A percentile compares a stretch with the other conserved stretches of the same genome.
phyloP scores from a whole-genome alignment of 2,113 vertebrate species.

The Girardinichthys multiradiatus region DNA sequence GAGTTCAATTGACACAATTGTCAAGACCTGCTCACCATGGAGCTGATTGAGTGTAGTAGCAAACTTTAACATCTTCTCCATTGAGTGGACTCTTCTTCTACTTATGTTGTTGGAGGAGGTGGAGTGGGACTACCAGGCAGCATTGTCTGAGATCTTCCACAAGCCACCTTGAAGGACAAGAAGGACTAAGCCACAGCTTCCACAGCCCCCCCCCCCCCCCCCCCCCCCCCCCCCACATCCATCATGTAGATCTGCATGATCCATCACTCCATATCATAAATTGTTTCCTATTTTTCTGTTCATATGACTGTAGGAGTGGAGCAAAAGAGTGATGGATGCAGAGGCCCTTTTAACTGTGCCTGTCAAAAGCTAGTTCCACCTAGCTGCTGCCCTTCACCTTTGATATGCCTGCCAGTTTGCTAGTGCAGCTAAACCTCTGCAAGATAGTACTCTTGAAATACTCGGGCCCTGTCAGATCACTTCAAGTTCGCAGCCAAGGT shows the following conservation, averaged over 20 bases:
- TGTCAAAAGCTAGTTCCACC: conserved; percentile 50
- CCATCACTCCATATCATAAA: conserved; percentile 32
- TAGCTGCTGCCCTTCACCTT: conserved; percentile 40
- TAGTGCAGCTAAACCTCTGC: conserved; percentile 33
- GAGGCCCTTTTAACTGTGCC: conserved; percentile 42
- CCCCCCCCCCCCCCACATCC: no score
- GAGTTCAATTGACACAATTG: no score
- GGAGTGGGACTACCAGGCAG: no score
- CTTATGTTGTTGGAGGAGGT: no score
- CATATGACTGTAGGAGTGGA: conserved; percentile 36
- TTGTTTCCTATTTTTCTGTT: conserved; percentile 23
- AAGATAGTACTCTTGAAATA: conserved; percentile 35
- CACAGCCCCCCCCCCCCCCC: not conserved
- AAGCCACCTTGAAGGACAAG: no score
- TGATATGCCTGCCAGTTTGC: conserved; percentile 49
- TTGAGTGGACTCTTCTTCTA: no score
- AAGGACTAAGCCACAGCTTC: no score
- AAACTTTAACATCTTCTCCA: no score
- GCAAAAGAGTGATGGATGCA: conserved; percentile 30
- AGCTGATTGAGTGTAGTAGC: no score
- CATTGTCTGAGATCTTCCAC: no score
- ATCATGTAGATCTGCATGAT: conserved; percentile 13
- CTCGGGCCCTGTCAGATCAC: conserved; percentile 48
- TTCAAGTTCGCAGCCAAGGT: conserved; percentile 40
- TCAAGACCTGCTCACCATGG: no score